Percentiles rank a stretch among this genome's conserved stretches.
Evolutionary conservation across 2,113 vertebrate genomes (phyloP).

Genomic region (Ariopsis seemanni): DNA sequence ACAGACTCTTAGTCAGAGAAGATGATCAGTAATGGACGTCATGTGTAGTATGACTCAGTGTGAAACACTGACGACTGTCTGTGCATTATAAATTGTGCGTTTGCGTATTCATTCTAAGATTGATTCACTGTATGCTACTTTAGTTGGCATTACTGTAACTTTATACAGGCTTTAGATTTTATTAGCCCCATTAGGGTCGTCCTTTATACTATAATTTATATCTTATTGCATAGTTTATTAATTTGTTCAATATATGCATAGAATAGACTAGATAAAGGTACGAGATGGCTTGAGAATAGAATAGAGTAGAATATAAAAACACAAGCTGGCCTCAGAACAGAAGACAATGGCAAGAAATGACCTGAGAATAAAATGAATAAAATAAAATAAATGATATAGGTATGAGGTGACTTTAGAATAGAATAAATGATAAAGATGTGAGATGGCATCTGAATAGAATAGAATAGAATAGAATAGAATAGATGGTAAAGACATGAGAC

Average conservation of each 20-base stretch:
- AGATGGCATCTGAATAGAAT: background rate
- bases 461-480: background rate
- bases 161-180: background rate
- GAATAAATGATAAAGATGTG: background rate
- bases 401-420: background rate
- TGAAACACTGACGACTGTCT: background rate
- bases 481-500: background rate
- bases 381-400: background rate
- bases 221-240: background rate
- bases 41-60: background rate
- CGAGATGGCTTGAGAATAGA: too few relatives aligned
- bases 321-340: background rate
- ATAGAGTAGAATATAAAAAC: too few relatives aligned
- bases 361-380: background rate
- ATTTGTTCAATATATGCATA: background rate
- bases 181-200: background rate
- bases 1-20: background rate
- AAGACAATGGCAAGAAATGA: background rate
- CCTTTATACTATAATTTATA: background rate
- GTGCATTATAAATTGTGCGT: conserved; percentile 1
- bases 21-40: background rate
- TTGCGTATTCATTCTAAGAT: background rate
- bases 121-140: background rate
- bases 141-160: background rate
- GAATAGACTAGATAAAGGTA: too few relatives aligned